A percentile compares a stretch with the other conserved stretches of the same genome.
Evolutionary conservation across 2,797 vertebrate genomes (phyloP).

Genomic region (Hippoglossus hippoglossus): DNA sequence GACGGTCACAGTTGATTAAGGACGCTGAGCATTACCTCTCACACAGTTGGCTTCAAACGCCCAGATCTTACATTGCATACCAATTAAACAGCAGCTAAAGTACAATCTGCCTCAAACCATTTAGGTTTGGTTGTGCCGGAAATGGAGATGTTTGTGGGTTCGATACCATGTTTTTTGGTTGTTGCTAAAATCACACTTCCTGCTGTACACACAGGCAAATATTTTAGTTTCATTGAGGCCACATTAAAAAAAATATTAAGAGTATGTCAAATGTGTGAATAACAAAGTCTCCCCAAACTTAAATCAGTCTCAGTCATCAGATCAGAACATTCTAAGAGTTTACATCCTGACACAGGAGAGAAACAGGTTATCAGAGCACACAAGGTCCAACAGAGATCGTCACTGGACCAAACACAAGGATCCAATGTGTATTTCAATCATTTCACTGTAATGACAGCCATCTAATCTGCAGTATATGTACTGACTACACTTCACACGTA

Average conservation of each 20-base stretch:
- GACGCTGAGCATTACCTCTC: not conserved
- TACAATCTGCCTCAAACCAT: not conserved
- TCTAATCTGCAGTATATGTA: not conserved
- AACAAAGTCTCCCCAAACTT: too few species aligned
- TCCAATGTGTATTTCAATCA: too few species aligned
- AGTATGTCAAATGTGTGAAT: too few species aligned
- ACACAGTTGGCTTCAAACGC: not conserved
- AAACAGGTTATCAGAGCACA: not conserved
- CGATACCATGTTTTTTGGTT: not conserved
- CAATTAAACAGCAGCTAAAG: not conserved
- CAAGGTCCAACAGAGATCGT: not conserved
- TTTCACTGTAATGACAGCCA: not conserved
- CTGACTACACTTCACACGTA: not conserved
- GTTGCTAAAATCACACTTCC: not conserved
- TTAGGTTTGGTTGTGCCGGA: not conserved
- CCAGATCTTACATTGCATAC: not conserved
- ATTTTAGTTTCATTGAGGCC: not conserved
- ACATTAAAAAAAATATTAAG: too few species aligned
- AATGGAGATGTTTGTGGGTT: not conserved
- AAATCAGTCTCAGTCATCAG: not conserved
- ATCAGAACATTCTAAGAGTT: not conserved
- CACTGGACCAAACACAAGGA: constrained; percentile 1
- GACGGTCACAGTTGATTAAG: not conserved
- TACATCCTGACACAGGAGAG: not conserved
- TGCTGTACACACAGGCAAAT: not conserved